Conservation (phyloP, 2,113 vertebrate genomes). For the Dicrurus megarhynchus region DNA sequence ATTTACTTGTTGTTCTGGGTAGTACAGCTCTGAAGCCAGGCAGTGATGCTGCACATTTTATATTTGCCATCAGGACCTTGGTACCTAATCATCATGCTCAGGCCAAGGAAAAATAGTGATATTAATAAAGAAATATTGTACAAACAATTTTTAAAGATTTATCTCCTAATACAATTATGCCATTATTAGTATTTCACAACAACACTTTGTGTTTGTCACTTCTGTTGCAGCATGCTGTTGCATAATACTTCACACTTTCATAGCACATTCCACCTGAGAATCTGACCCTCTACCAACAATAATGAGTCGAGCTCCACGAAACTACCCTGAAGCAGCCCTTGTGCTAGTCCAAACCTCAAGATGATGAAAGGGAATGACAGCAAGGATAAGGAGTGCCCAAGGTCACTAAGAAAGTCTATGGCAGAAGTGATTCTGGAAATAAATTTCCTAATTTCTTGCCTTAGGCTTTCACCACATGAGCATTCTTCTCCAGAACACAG, state of each 20-base stretch:
- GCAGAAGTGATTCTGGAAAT: background rate
- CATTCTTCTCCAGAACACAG: background rate
- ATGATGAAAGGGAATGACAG: conserved; percentile 40
- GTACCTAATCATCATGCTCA: background rate
- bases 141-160: background rate
- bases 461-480: background rate
- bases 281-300: background rate
- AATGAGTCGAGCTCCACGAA: background rate
- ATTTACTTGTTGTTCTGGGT: background rate
- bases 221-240: background rate
- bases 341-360: background rate
- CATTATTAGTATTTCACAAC: background rate
- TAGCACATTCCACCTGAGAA: background rate
- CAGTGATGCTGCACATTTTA: background rate
- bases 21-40: background rate
- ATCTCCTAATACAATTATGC: background rate
- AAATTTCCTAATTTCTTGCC: background rate
- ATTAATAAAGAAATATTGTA: background rate
- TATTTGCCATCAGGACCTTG: background rate
- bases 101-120: background rate
- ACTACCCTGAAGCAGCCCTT: background rate
- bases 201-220: background rate
- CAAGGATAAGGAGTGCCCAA: background rate
- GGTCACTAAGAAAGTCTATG: background rate
- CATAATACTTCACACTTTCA: background rate